Base-by-base conservation (phyloP, 2,888 invertebrate genomes). In the Nymphalis polychloros region DNA sequence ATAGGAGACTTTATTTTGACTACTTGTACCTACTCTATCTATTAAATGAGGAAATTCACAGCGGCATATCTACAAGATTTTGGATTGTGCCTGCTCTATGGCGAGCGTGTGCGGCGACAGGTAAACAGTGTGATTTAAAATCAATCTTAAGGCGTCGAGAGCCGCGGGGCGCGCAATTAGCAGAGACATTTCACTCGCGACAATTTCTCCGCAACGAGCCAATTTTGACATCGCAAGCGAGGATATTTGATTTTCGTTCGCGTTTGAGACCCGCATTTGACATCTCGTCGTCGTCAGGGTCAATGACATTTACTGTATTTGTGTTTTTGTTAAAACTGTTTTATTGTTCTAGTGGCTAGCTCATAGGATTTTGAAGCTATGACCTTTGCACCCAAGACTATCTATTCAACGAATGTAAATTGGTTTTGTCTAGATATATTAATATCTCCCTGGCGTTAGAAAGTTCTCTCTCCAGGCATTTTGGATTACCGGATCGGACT, bases 231-330 rank as follows among this genome's bases (percentile, higher is more conserved):
- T 63, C 69, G 71, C 68, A 64, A 60, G 50, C 53, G 55, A 62
- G 68, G 62, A 72, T 72, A 77, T 76, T 74, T 70, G 69, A 76
- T 74, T 74, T 76, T 63, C 63, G 64, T 23, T 64, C 62, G 1
- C 57, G 19, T 35, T 41, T 41, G 57, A 57, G 35, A 57, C 35
- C n/a, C 35, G 8, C 13, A 41, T 41, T 41, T 19, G 41, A 35
- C 13, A 10, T 8, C 8, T 55, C 4, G 13, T 10, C 10, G 4
- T 13, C 13, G 41, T 13, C 13, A 41, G 41, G 41, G 41, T 41
- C 41, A 41, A 13, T 0, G 41, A 41, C 41, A 13, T 41, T 41
- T 41, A 13, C 41, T 41, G 0, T 13, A 4, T 13, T 41, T 41
- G 35, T 8, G 35, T 10, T 6, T 41, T 41, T 8, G 10, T 10